A percentile compares a stretch with the other conserved stretches of the same genome.
Evolutionary conservation across 2,113 vertebrate genomes (phyloP).

Genomic region (Polyodon spathula): DNA sequence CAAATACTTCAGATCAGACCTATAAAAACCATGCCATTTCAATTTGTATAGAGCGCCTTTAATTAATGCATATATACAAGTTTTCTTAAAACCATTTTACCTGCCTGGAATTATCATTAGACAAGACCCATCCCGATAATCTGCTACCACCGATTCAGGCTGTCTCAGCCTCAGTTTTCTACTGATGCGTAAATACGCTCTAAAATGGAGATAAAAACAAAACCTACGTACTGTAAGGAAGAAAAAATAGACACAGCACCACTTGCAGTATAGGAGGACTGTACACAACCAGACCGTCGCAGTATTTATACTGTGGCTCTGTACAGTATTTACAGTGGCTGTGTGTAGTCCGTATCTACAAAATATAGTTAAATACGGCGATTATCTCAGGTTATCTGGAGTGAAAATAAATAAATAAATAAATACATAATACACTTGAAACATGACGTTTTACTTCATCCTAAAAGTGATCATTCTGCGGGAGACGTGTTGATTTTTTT

Average conservation of each 20-base stretch:
- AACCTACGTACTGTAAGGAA: conserved; percentile 21
- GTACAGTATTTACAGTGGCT: no score
- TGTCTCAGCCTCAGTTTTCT: conserved; percentile 34
- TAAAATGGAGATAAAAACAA: conserved; percentile 46
- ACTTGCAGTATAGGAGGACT: conserved; percentile 53
- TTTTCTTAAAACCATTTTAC: conserved; percentile 42
- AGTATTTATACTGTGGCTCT: no score
- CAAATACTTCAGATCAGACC: no score
- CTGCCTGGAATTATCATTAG: conserved; percentile 35
- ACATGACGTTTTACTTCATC: no score
- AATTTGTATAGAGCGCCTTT: neutral
- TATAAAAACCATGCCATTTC: no score
- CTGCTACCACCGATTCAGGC: conserved; percentile 29
- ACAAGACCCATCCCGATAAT: conserved; percentile 35
- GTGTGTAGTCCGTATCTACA: no score
- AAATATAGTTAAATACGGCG: no score
- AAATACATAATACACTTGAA: no score
- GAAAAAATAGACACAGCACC: conserved; percentile 45
- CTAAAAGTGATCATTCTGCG: no score
- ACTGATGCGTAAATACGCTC: conserved; percentile 37
- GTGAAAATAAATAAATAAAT: no score
- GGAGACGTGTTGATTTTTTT: no score
- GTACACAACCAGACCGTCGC: conserved; percentile 28
- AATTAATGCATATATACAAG: conserved; percentile 34
- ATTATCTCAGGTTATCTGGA: no score